These are phyloP conservation scores for Harpagoxenus sublaevis DNA, from an alignment of 2,888 invertebrate genomes.

Conservation along the genomic window DNA sequence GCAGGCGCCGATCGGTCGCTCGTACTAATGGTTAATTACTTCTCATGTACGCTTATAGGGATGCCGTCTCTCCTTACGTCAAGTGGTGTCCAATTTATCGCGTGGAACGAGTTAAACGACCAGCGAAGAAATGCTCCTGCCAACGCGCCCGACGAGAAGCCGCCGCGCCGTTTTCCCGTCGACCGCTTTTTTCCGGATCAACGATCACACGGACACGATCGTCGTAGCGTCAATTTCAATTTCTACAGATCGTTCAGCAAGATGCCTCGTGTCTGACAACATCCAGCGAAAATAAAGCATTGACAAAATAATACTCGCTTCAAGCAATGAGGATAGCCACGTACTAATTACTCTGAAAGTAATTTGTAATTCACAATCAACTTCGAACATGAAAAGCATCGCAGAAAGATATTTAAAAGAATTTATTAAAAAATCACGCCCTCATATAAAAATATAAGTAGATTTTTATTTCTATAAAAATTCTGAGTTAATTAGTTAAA, in stretches of 20 bases:
- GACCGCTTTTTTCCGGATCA: constrained; percentile 30
- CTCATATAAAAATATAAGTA: neutral
- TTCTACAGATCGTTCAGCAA: neutral
- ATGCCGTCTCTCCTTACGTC: constrained; percentile 73
- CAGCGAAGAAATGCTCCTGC: constrained; percentile 46
- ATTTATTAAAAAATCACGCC: neutral
- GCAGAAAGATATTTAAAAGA: neutral
- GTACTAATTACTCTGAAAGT: no score
- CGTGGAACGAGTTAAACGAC: constrained; percentile 62
- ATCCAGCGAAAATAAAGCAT: neutral
- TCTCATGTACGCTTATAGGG: constrained; percentile 70
- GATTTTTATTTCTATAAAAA: neutral
- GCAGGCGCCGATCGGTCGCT: constrained; percentile 64
- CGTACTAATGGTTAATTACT: constrained; percentile 69
- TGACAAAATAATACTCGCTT: neutral
- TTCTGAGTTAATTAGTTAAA: neutral
- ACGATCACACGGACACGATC: constrained; percentile 24
- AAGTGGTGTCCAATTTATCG: constrained; percentile 50
- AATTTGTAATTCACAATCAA: neutral
- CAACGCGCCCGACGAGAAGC: constrained; percentile 43
- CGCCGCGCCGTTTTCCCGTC: constrained; percentile 5
- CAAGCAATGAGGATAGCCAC: neutral
- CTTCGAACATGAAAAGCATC: neutral
- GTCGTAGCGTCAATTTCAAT: constrained; percentile 24
- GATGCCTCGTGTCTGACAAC: neutral